phyloP scores from a whole-genome alignment of 2,113 vertebrate species.

The Carassius carassius region DNA sequence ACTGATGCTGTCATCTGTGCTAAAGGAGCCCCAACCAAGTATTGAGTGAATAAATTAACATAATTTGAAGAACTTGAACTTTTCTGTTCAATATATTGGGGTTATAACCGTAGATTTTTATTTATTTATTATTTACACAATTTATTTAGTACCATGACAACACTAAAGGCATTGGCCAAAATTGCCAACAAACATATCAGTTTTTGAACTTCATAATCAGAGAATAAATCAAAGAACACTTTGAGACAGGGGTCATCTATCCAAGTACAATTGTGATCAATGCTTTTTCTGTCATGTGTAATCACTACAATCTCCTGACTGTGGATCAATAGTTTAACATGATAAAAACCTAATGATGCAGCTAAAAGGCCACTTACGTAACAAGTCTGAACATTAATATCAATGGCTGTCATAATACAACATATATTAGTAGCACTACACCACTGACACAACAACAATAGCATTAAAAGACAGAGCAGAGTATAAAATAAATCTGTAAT shows the following conservation, averaged over 20 bases:
- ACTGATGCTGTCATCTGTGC: too few relatives aligned
- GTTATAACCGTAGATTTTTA: too few relatives aligned
- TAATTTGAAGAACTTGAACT: too few relatives aligned
- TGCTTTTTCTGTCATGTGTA: not conserved
- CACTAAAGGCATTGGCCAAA: too few relatives aligned
- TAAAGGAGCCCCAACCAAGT: too few relatives aligned
- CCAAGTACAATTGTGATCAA: not conserved
- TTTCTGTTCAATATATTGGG: too few relatives aligned
- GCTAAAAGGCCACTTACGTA: not conserved
- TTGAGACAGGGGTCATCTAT: not conserved
- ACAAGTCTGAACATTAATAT: not conserved
- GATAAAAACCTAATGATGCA: constrained; percentile 13
- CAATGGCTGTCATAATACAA: not conserved
- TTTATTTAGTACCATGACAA: too few relatives aligned
- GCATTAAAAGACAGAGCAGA: not conserved
- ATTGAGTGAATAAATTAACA: too few relatives aligned
- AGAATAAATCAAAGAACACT: not conserved
- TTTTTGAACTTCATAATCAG: too few relatives aligned
- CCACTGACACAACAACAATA: not conserved
- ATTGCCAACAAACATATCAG: too few relatives aligned
- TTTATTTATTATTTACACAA: too few relatives aligned
- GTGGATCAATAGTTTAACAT: constrained; percentile 15
- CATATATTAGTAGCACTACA: not conserved
- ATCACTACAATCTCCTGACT: constrained; percentile 15
- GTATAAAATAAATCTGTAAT: not conserved